Conservation (phyloP, 1,140 invertebrate species). For the Diorhabda elongata region DNA sequence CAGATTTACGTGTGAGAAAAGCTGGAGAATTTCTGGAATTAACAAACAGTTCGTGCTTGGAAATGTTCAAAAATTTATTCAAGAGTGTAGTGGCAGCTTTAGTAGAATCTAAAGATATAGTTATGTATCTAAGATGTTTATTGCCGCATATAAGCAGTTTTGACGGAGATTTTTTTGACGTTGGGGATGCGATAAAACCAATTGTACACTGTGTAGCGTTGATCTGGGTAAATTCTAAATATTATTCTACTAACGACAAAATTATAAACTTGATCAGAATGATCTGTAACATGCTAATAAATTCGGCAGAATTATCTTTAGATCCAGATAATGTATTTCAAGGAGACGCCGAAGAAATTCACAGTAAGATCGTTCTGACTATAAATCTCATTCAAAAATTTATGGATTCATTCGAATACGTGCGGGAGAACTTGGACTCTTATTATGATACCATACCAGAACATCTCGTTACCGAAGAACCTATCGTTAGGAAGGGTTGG, state of each 20-base stretch:
- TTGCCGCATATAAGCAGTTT: conserved; percentile 63
- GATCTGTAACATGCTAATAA: conserved; percentile 74
- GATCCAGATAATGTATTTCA: conserved; percentile 65
- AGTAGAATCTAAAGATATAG: conserved; percentile 64
- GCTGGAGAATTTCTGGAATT: conserved; percentile 66
- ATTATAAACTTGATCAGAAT: conserved; percentile 70
- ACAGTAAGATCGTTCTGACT: conserved; percentile 51
- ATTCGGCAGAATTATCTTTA: conserved; percentile 53
- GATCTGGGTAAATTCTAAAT: conserved; percentile 78
- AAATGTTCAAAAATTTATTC: conserved; percentile 57
- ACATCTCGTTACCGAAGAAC: conserved; percentile 17
- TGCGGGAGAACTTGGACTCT: conserved; percentile 52
- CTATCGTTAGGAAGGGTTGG: conserved; percentile 55
- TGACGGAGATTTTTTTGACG: conserved; percentile 67
- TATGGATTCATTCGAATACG: conserved; percentile 51
- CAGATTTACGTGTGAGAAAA: conserved; percentile 71
- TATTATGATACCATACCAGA: conserved; percentile 44
- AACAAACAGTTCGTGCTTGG: conserved; percentile 61
- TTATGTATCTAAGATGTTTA: conserved; percentile 60
- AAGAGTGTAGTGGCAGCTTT: conserved; percentile 49
- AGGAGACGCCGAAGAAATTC: conserved; percentile 64
- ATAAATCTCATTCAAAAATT: conserved; percentile 50
- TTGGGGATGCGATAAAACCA: conserved; percentile 58
- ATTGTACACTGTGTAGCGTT: conserved; percentile 67
- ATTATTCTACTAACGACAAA: conserved; percentile 72